Percentiles rank a stretch among this genome's conserved stretches.
These are phyloP conservation scores for Palloptera scutellata DNA, from an alignment of 2,888 invertebrate genomes.

Conservation along the genomic window DNA sequence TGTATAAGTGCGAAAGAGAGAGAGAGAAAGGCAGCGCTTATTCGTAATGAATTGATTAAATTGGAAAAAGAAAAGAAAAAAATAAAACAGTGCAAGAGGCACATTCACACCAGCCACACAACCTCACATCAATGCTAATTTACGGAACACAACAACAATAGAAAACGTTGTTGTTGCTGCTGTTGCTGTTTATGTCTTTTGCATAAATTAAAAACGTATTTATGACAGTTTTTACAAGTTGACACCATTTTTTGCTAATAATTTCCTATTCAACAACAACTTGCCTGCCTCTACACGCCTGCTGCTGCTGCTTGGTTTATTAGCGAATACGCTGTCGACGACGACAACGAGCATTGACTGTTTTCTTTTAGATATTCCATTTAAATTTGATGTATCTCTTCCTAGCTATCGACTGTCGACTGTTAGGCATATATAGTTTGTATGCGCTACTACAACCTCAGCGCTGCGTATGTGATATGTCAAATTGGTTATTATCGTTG, in stretches of 20 bases:
- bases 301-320: too few species aligned
- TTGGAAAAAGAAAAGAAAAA: background rate
- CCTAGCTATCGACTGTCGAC: too few species aligned
- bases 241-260: conserved; percentile 26
- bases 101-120: background rate
- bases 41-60: background rate
- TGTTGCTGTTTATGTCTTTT: conserved; percentile 14
- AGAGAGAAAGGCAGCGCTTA: background rate
- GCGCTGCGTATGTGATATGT: too few species aligned
- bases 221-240: conserved; percentile 19
- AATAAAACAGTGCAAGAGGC: background rate
- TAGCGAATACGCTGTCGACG: too few species aligned
- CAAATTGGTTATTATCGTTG: too few species aligned
- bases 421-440: too few species aligned
- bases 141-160: conserved; percentile 14
- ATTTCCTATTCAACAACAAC: conserved; percentile 5
- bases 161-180: background rate
- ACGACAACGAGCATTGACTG: too few species aligned
- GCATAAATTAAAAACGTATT: conserved; percentile 21
- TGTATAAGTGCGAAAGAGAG: background rate
- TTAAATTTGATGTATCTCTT: too few species aligned
- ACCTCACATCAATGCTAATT: background rate
- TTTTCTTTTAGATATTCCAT: too few species aligned
- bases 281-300: too few species aligned
- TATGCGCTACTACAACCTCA: too few species aligned